phyloP scores from a whole-genome alignment of 2,797 vertebrate species.

The Miichthys miiuy region DNA sequence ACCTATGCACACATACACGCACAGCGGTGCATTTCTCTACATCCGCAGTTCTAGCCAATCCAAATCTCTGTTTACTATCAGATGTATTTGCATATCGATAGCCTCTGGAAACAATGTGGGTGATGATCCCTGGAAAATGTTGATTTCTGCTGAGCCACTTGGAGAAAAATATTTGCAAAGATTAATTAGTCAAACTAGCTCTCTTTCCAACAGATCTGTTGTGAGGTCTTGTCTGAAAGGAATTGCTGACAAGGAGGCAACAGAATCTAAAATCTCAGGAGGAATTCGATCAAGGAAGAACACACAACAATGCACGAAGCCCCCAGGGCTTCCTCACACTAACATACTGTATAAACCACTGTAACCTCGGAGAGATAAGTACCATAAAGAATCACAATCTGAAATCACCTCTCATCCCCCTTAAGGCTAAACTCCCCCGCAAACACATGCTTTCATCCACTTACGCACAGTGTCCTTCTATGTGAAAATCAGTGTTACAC shows the following conservation, averaged over 20 bases:
- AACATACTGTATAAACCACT: conserved; percentile 37
- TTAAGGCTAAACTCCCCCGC: conserved; percentile 63
- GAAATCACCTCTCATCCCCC: conserved; percentile 52
- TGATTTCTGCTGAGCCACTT: conserved; percentile 35
- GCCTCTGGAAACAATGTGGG: conserved; percentile 53
- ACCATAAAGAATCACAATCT: conserved; percentile 54
- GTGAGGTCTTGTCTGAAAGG: conserved; percentile 39
- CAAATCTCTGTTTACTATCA: conserved; percentile 51
- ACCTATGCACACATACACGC: background rate
- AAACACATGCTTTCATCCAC: conserved; percentile 66
- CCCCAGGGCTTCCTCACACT: conserved; percentile 50
- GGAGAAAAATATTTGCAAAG: conserved; percentile 54
- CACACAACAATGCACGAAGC: conserved; percentile 37
- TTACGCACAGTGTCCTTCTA: conserved; percentile 32
- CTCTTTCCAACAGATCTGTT: conserved; percentile 26
- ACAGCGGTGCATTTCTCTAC: conserved; percentile 16
- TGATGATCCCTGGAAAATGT: conserved; percentile 48
- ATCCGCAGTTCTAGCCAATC: conserved; percentile 31
- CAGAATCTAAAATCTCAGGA: conserved; percentile 19
- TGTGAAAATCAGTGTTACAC: conserved; percentile 47
- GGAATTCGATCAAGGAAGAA: conserved; percentile 50
- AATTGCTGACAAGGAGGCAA: conserved; percentile 43
- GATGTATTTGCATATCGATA: conserved; percentile 45
- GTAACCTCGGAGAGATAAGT: conserved; percentile 44
- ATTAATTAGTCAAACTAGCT: conserved; percentile 62